These are phyloP conservation scores for Intellagama lesueurii DNA, from an alignment of 2,797 vertebrate genomes.

Conservation along the genomic window DNA sequence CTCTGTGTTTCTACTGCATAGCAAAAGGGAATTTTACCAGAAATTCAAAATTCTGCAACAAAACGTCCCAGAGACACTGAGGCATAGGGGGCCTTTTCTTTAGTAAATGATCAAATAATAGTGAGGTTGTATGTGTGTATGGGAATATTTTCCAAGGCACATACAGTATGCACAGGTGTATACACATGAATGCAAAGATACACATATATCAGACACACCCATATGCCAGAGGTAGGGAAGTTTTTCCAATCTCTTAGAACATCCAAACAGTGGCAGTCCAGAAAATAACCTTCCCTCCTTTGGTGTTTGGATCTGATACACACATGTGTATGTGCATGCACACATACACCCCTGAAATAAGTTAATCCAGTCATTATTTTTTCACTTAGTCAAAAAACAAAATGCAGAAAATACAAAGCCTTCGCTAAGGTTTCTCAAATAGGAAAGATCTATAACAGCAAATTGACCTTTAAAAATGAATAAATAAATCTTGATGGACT, in stretches of 20 bases:
- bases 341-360: neutral
- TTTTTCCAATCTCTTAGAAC: too few species aligned
- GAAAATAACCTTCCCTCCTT: too few species aligned
- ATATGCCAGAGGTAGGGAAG: too few species aligned
- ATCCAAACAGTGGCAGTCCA: too few species aligned
- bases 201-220: too few species aligned
- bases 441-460: conserved; percentile 62
- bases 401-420: conserved; percentile 54
- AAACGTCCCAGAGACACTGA: conserved; percentile 51
- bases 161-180: too few species aligned
- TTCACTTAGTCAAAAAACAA: conserved; percentile 60
- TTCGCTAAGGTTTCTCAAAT: conserved; percentile 65
- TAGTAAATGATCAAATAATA: conserved; percentile 54
- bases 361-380: conserved; percentile 59
- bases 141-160: neutral
- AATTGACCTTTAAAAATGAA: conserved; percentile 40
- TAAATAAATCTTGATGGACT: conserved; percentile 41
- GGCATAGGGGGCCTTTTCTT: conserved; percentile 58
- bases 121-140: neutral
- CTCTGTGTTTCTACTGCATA: too few species aligned
- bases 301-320: too few species aligned
- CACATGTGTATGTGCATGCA: too few species aligned
- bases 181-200: too few species aligned
- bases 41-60: too few species aligned
- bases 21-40: too few species aligned